Evolutionary conservation across 2,888 invertebrate species (phyloP), one percentile per base, ranked within the genome.

Genomic region (Sminthurinus aureus): DNA sequence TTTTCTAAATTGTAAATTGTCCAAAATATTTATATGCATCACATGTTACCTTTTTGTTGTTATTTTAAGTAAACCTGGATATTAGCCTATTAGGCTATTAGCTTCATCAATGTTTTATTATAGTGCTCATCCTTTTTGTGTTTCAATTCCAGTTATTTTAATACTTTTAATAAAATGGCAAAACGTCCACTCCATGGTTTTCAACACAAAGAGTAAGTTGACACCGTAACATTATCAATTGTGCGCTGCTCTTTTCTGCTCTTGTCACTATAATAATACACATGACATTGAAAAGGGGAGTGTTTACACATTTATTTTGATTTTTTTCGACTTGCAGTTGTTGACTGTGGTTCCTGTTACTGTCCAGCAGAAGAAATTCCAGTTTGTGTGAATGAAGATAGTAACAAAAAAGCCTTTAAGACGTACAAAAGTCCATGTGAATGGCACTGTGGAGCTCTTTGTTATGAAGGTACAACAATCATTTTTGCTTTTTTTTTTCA

Each of bases 391-490:
- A 82, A 75, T 51, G 64, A 58, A 13, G 24, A 76, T 52, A 26
- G 24, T 8, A 9, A 64, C 18, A 75, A 66, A 22, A 76, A 38
- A n/a, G 18, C 20, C 12, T 38, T 64, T 20, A 26, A 26, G 6
- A 82, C 76, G 15, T 82, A 75, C 50, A n/a, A 64, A 11, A 82
- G 74, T 66, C n/a, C 74, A 26, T 82, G 82, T 50, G 82, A 82
- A 50, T 82, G 22, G n/a, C 6, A 76, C 2, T 82, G 82, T 22
- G n/a, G 4, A 8, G 75, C 82, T 11, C 13, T 18, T 20, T 82
- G 82, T 20, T 11, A 82, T 24, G 75, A 82, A 69, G 11, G 78
- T 81, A 67, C 67, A 26, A 11, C 20, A 52, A 52, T 66, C 8
- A 8, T 26, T 73, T n/a, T n/a, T n/a, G n/a, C n/a, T n/a, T n/a